A percentile compares a stretch with the other conserved stretches of the same genome.
Conservation (phyloP, 2,113 vertebrate genomes). For the Conger conger region DNA sequence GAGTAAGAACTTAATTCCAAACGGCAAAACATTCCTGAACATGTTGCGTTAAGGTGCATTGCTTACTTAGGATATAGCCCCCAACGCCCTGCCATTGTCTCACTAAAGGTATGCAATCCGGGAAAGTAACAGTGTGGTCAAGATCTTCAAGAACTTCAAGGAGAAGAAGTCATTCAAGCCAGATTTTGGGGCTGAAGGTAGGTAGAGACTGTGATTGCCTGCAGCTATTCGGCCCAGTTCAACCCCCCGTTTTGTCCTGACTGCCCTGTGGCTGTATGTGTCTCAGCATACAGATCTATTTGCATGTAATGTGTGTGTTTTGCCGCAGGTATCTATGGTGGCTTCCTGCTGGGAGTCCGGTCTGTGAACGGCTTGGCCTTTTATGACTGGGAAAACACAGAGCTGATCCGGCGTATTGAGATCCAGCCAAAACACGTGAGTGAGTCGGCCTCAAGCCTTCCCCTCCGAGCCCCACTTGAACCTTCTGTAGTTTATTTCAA, state of each 20-base stretch:
- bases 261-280: neutral
- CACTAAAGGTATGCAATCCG: conserved; percentile 86
- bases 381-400: conserved; percentile 97
- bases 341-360: conserved; percentile 89
- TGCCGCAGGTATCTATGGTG: conserved; percentile 87
- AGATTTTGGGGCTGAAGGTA: conserved; percentile 97
- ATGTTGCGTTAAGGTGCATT: neutral
- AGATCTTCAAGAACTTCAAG: conserved; percentile 99
- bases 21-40: neutral
- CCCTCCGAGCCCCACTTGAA: neutral
- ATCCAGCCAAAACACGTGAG: conserved; percentile 96
- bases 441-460: conserved; percentile 18
- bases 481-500: neutral
- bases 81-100: conserved; percentile 5
- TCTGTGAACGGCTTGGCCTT: conserved; percentile 95
- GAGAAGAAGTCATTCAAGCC: conserved; percentile 98
- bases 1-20: conserved; percentile 77
- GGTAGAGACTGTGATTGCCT: neutral
- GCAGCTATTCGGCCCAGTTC: neutral
- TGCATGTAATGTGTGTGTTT: neutral
- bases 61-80: neutral
- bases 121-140: conserved; percentile 95
- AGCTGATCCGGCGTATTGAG: conserved; percentile 93
- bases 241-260: neutral
- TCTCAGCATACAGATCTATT: neutral